Percentiles rank a stretch among this genome's conserved stretches.
Evolutionary conservation across 2,888 invertebrate genomes (phyloP).

Genomic region (Caenorhabditis drosophilae): DNA sequence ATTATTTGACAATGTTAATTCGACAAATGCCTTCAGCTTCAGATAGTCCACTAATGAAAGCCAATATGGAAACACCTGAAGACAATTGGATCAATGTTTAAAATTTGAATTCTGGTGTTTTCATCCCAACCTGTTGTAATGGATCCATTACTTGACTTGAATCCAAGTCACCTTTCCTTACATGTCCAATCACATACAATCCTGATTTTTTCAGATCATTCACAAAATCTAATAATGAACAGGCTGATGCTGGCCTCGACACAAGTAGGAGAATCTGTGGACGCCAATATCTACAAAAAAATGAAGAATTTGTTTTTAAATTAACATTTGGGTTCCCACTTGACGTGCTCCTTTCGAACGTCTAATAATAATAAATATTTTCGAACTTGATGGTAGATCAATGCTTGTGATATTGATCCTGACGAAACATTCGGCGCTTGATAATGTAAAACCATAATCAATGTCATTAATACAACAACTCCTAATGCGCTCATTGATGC

Average conservation of each 20-base stretch:
- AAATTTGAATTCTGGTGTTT: conserved; percentile 1
- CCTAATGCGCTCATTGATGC: conserved; percentile 87
- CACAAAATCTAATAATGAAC: conserved; percentile 92
- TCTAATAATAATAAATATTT: conserved; percentile 94
- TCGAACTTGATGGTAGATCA: conserved; percentile 91
- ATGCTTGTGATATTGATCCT: conserved; percentile 96
- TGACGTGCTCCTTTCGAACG: conserved; percentile 91
- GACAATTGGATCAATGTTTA: no score
- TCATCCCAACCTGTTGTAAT: conserved; percentile 75
- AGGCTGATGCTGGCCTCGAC: conserved; percentile 85
- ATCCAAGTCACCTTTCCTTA: conserved; percentile 69
- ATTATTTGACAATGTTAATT: conserved; percentile 84
- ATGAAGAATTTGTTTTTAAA: no score
- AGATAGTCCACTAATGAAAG: conserved; percentile 90
- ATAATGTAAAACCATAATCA: conserved; percentile 85
- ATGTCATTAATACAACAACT: conserved; percentile 82
- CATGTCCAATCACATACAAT: conserved; percentile 84
- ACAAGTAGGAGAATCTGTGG: conserved; percentile 93
- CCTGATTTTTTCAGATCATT: conserved; percentile 94
- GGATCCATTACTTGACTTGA: conserved; percentile 75
- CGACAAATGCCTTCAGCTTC: conserved; percentile 91
- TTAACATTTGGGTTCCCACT: no score
- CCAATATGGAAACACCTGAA: conserved; percentile 87
- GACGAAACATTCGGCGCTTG: conserved; percentile 77
- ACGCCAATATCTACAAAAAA: conserved; percentile 97